Evolutionary conservation across 2,797 vertebrate species (phyloP).

Genomic region (Allobates femoralis): DNA sequence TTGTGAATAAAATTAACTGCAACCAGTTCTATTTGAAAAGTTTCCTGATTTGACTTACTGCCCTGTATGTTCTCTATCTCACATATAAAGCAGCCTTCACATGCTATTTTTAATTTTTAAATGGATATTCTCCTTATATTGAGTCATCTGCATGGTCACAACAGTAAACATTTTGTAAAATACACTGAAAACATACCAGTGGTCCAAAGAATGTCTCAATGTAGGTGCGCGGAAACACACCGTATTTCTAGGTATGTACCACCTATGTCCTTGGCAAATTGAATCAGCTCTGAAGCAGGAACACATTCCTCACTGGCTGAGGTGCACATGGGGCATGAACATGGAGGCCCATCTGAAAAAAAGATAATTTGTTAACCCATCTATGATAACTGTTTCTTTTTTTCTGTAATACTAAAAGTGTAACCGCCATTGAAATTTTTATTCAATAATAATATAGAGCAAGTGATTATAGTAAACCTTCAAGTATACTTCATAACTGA

Average conservation of each 20-base stretch:
- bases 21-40: no score
- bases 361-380: constrained; percentile 2
- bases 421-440: no score
- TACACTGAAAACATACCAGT: constrained; percentile 81
- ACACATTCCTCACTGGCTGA: constrained; percentile 92
- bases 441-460: no score
- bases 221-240: constrained; percentile 91
- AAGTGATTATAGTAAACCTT: no score
- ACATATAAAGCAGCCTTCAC: neutral
- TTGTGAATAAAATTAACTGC: neutral
- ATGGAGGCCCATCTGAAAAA: constrained; percentile 85
- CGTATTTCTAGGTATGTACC: constrained; percentile 93
- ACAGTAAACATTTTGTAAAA: neutral
- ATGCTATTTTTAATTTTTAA: neutral
- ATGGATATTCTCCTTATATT: no score
- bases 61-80: neutral
- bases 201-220: constrained; percentile 94
- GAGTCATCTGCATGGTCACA: neutral
- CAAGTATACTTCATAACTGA: no score
- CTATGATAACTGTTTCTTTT: neutral
- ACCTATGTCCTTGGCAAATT: constrained; percentile 91
- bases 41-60: neutral
- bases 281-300: constrained; percentile 88
- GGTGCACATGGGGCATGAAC: constrained; percentile 91
- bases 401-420: neutral